Evolutionary conservation across 2,113 vertebrate genomes (phyloP).

Genomic region (Neogobius melanostomus): DNA sequence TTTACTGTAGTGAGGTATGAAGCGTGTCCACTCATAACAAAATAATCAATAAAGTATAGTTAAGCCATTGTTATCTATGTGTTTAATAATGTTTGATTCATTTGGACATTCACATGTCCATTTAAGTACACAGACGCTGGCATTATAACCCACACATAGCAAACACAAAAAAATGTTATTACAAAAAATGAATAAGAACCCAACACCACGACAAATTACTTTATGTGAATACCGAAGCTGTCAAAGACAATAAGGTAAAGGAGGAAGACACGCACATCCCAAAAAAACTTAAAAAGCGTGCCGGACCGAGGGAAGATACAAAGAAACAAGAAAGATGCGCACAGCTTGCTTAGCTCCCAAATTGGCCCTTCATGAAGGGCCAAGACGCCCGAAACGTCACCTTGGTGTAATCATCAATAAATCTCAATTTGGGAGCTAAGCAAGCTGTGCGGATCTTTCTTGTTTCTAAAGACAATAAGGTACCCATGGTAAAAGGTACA

Average conservation of each 20-base stretch:
- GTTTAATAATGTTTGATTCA: conserved; percentile 16
- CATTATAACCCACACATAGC: conserved; percentile 37
- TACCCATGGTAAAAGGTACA: no score
- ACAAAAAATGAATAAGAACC: conserved; percentile 27
- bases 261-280: no score
- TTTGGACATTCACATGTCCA: neutral
- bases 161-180: conserved; percentile 33
- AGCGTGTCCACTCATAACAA: conserved; percentile 47
- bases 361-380: no score
- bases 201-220: conserved; percentile 41
- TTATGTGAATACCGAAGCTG: conserved; percentile 17
- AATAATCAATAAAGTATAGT: conserved; percentile 66
- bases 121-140: conserved; percentile 32
- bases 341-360: no score
- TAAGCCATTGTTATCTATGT: conserved; percentile 14
- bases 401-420: no score
- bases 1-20: conserved; percentile 37
- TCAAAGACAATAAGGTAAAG: neutral
- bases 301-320: no score
- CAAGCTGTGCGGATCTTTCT: no score
- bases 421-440: no score
- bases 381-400: no score
- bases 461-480: no score
- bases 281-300: no score
- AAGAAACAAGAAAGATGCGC: no score